These are phyloP conservation scores for Meandrina meandrites DNA, from an alignment of 92 coral and sea anemone genomes.

Conservation along the genomic window DNA sequence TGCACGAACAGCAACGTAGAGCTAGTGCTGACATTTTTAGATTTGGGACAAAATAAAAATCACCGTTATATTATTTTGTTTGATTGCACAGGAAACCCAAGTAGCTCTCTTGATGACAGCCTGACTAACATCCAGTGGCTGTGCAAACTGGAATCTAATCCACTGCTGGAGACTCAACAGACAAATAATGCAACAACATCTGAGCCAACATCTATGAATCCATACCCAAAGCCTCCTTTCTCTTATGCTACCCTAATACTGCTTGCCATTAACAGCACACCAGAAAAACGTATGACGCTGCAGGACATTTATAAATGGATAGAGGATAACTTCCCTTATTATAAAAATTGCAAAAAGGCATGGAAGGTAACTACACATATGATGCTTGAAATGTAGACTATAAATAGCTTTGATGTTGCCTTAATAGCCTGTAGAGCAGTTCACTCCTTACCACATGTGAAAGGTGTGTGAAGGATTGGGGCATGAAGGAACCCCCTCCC, in stretches of 20 bases:
- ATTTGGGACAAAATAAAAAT: not conserved
- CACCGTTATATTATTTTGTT: not conserved
- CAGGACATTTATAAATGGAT: constrained; percentile 96
- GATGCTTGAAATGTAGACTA: not conserved
- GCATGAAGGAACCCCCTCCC: too few species aligned
- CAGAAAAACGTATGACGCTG: constrained; percentile 91
- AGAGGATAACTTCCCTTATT: constrained; percentile 87
- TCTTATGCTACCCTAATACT: constrained; percentile 97
- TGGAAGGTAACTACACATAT: constrained; percentile 78
- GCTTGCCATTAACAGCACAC: constrained; percentile 93
- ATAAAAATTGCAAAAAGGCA: constrained; percentile 90
- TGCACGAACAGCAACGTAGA: not conserved
- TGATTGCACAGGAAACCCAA: constrained; percentile 38
- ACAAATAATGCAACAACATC: not conserved
- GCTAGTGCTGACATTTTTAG: not conserved
- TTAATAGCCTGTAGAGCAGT: too few species aligned
- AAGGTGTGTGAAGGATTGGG: too few species aligned
- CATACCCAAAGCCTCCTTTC: constrained; percentile 84
- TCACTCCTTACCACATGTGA: too few species aligned
- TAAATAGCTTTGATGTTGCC: too few species aligned
- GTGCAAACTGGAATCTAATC: constrained; percentile 85
- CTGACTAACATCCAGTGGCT: constrained; percentile 98
- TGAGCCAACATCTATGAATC: constrained; percentile 66
- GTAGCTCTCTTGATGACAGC: constrained; percentile 84
- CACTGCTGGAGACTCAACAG: constrained; percentile 47